Base-by-base conservation (phyloP, 2,113 vertebrate species). In the Myrmophylax atrothorax region DNA sequence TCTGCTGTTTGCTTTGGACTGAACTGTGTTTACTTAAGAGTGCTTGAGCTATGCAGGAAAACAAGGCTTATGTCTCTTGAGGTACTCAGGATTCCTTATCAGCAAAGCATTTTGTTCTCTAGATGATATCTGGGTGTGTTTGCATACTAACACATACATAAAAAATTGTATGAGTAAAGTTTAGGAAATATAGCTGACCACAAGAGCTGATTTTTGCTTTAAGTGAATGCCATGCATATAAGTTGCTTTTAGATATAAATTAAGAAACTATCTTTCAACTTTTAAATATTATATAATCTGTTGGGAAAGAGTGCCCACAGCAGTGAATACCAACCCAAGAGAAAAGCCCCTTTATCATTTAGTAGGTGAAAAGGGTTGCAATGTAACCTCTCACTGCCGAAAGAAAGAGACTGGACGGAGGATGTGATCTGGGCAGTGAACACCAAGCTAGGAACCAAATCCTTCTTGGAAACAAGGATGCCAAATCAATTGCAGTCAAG, bases 1-100 rank as follows among this genome's bases (percentile, higher is more conserved):
- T 93, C 31, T 77, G 35, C 53, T 88, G 29, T 91, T 92, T 92
- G 50, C 38, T 86, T 94, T 90, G 33, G 18, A 90, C 23, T 38
- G 25, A 82, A 20, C 23, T n/a, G 18, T 83, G 19, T 80, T 91
- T 85, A 40, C 38, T 52, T 37, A 58, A 50, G 20, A 69, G 28
- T 42, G 49, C 15, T 28, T 80, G 67, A 83, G 58, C 47, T 87
- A 8, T 35, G 29, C 14, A 24, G 40, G 31, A 83, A 83, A 94
- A 67, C 9, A 73, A 69, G 40, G 42, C 12, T 92, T 49, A 14
- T 26, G 15, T 73, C 40, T 73, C 29, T 50, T 42, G n/a, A 74
- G 12, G 25, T 50, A 80, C 69, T 28, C 15, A 67, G 40, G 14
- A 33, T 26, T 80, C 18, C 7, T 63, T 42, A 77, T 46, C 68